Conservation (phyloP, 2,888 invertebrate species). For the Tyria jacobaeae region DNA sequence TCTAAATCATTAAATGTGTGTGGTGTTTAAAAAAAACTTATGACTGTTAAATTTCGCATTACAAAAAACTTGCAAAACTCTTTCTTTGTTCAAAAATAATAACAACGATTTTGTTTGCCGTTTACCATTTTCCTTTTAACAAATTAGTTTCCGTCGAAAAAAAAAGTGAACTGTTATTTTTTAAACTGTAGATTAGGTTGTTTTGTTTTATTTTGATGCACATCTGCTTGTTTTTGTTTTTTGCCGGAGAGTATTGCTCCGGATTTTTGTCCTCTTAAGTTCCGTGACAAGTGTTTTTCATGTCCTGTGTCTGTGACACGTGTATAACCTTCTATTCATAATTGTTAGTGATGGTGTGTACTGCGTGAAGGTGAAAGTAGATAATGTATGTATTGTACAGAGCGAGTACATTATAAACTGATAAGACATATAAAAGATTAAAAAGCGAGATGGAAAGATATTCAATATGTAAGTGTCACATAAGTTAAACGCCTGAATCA, state of each 20-base stretch:
- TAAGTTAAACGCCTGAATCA: too few species aligned
- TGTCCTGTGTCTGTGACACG: constrained; percentile 18
- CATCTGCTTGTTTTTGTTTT: constrained; percentile 38
- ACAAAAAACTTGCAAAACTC: not conserved
- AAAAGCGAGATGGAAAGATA: not conserved
- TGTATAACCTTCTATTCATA: constrained; percentile 14
- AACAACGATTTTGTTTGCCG: constrained; percentile 15
- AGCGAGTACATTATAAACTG: too few species aligned
- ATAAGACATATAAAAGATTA: too few species aligned
- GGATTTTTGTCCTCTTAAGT: constrained; percentile 23
- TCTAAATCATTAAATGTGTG: not conserved
- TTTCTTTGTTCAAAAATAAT: constrained; percentile 13
- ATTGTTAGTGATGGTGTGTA: not conserved
- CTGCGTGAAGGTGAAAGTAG: not conserved
- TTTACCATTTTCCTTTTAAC: constrained; percentile 18
- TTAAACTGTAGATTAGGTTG: constrained; percentile 16
- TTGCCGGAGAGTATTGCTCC: constrained; percentile 18
- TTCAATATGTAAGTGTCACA: not conserved
- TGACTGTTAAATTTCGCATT: not conserved
- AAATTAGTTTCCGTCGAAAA: constrained; percentile 21
- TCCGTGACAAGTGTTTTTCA: constrained; percentile 39
- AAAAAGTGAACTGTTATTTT: constrained; percentile 20
- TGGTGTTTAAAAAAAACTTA: not conserved
- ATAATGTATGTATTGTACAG: too few species aligned
- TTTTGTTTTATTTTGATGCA: constrained; percentile 28